Evolutionary conservation across 2,113 vertebrate genomes (phyloP).

Genomic region (Diadophis punctatus): DNA sequence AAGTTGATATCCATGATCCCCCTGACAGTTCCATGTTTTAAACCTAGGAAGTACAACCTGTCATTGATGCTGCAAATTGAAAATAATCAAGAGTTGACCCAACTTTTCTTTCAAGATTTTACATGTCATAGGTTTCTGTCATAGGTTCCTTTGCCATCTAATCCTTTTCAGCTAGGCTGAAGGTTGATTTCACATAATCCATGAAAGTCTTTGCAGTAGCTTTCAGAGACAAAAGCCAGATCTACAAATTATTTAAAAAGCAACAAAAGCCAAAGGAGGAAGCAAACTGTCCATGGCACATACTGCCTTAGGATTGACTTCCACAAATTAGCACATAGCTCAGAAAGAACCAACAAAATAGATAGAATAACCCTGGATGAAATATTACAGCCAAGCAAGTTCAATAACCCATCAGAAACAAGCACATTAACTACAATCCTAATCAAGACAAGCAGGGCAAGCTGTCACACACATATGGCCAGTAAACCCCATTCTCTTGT

Average conservation of each 20-base stretch:
- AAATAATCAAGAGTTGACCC: not conserved
- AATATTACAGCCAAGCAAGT: not conserved
- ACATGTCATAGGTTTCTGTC: not conserved
- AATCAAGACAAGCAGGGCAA: not conserved
- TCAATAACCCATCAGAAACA: not conserved
- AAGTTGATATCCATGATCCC: not conserved
- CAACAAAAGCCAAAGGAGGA: not conserved
- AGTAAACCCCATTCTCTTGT: not conserved
- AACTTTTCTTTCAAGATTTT: not conserved
- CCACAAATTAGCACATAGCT: not conserved
- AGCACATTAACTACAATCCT: not conserved
- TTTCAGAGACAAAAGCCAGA: not conserved
- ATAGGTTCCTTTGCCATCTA: not conserved
- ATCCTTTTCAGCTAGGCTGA: not conserved
- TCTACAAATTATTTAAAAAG: not conserved
- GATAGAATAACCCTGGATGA: not conserved
- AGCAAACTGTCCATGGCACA: not conserved
- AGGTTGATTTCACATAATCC: not conserved
- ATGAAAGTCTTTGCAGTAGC: not conserved
- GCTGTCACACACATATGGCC: not conserved
- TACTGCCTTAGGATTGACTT: not conserved
- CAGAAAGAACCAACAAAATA: not conserved
- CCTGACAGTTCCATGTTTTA: not conserved
- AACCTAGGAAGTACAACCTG: not conserved
- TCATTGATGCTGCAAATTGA: not conserved